Evolutionary conservation across 2,888 invertebrate species (phyloP).

Genomic region (Amiota mariae): DNA sequence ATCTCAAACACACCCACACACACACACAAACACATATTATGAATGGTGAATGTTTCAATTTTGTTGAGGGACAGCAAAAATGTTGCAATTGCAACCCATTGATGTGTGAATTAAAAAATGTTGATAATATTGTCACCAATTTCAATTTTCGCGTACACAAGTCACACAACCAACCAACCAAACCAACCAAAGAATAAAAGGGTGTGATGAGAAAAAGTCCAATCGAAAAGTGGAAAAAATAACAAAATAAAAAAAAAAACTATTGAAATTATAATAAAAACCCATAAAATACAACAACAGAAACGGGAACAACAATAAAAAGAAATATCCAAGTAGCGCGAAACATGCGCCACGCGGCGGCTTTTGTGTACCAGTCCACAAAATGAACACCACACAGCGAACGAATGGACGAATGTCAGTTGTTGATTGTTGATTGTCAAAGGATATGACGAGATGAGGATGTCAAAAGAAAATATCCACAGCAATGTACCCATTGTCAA

Average conservation of each 20-base stretch:
- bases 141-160: constrained; percentile 65
- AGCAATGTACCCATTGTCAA: too few relatives aligned
- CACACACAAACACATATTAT: too few relatives aligned
- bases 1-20: too few relatives aligned
- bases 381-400: too few relatives aligned
- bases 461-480: too few relatives aligned
- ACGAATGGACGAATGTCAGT: too few relatives aligned
- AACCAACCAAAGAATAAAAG: background rate
- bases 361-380: constrained; percentile 1
- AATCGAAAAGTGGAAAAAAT: background rate
- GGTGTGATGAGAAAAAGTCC: background rate
- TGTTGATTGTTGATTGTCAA: too few relatives aligned
- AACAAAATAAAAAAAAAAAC: background rate
- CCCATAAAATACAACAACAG: background rate
- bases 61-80: too few relatives aligned
- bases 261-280: background rate
- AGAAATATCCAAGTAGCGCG: constrained; percentile 47
- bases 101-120: constrained; percentile 73
- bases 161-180: constrained; percentile 44
- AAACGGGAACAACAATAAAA: constrained; percentile 37
- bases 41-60: too few relatives aligned
- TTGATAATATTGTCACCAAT: constrained; percentile 71
- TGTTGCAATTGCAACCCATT: constrained; percentile 65
- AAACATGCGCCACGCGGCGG: constrained; percentile 52
- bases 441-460: too few relatives aligned